phyloP scores from a whole-genome alignment of 2,113 vertebrate species.

The Mola mola region DNA sequence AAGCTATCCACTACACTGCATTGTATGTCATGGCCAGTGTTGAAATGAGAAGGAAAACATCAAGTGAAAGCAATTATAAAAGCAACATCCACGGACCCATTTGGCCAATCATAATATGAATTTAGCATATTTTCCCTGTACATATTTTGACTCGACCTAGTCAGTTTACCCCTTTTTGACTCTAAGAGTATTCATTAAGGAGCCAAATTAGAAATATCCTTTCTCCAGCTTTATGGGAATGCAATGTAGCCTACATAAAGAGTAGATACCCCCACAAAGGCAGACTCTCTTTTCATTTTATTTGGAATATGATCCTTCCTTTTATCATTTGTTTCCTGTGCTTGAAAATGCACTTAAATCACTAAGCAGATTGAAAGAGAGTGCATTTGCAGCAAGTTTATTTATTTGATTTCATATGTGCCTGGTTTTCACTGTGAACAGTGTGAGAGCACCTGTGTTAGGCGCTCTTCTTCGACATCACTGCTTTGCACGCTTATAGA shows the following conservation, averaged over 20 bases:
- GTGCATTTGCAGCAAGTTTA: too few relatives aligned
- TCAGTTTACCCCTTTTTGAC: conserved; percentile 76
- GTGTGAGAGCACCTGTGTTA: conserved; percentile 7
- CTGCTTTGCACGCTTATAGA: conserved; percentile 4
- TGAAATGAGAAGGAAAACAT: conserved; percentile 55
- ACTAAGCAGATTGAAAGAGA: conserved; percentile 12
- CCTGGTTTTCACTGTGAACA: conserved; percentile 14
- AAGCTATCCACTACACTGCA: conserved; percentile 49
- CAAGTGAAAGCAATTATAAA: conserved; percentile 63
- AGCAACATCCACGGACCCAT: conserved; percentile 62
- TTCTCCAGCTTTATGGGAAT: conserved; percentile 30
- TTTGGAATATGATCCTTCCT: conserved; percentile 36
- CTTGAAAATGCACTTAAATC: conserved; percentile 26
- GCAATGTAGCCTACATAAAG: conserved; percentile 26
- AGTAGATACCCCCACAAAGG: conserved; percentile 32
- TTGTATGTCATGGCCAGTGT: conserved; percentile 56
- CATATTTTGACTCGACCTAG: conserved; percentile 55
- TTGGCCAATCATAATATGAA: conserved; percentile 66
- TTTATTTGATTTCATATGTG: too few relatives aligned
- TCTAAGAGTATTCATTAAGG: conserved; percentile 47
- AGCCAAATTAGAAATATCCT: conserved; percentile 44
- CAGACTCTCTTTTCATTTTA: conserved; percentile 22
- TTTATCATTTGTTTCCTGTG: conserved; percentile 45
- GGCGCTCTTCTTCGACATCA: not conserved
- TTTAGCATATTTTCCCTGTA: conserved; percentile 65